These are phyloP conservation scores for Sorex fumeus DNA, from an alignment of 2,113 vertebrate genomes.

Conservation along the genomic window DNA sequence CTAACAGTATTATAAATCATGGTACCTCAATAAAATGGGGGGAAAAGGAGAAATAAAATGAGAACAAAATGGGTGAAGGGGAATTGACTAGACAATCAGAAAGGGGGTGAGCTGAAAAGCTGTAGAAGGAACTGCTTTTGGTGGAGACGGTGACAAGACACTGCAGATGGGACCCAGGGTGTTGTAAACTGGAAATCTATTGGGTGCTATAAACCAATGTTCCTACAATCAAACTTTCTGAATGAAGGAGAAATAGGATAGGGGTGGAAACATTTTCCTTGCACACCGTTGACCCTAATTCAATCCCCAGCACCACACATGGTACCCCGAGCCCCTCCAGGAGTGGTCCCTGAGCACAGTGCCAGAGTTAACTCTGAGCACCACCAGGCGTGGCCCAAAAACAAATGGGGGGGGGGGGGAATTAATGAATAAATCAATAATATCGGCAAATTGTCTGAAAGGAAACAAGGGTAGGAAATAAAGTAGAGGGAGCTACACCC, in stretches of 20 bases:
- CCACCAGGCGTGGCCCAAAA: too few species aligned
- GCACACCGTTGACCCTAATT: too few species aligned
- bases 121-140: not conserved
- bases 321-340: too few species aligned
- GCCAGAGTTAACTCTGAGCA: too few species aligned
- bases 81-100: not conserved
- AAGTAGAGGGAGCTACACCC: not conserved
- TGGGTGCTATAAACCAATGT: not conserved
- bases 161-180: not conserved
- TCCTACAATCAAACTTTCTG: not conserved
- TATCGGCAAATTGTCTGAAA: not conserved
- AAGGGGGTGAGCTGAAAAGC: not conserved
- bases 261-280: too few species aligned
- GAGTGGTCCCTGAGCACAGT: too few species aligned
- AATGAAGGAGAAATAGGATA: not conserved
- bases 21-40: too few species aligned
- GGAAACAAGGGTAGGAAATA: conserved; percentile 32
- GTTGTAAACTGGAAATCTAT: too few species aligned
- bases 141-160: not conserved
- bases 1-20: too few species aligned
- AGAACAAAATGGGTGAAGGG: not conserved
- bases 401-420: too few species aligned
- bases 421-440: not conserved
- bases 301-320: too few species aligned
- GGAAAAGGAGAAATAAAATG: not conserved